Evolutionary conservation across 2,888 invertebrate species (phyloP), one percentile per base, ranked within the genome.

Genomic region (Phortica okadai): DNA sequence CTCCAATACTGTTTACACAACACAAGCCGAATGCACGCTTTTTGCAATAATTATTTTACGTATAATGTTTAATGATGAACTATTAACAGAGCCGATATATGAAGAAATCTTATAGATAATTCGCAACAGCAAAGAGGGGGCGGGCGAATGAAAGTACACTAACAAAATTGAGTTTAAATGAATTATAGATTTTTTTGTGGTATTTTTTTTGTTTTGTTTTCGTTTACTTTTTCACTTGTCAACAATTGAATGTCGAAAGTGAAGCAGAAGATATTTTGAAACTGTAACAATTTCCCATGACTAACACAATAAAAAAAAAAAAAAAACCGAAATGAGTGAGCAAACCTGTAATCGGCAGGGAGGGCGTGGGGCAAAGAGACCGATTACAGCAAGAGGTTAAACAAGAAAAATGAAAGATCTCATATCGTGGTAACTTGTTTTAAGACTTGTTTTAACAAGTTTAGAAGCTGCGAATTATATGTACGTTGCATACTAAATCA

Each of bases 251-350:
- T 42, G n/a, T 67, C 42, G 21, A 42, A 42, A 41, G n/a, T 1
- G 62, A 62, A 16, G 62, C 6, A 62, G 25, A 62, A 66, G 66
- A 66, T 21, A 77, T 84, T 82, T 83, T 78, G 85, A 87, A 85
- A 85, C 79, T 85, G 81, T 88, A 85, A 84, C 85, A 88, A 84
- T 85, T 85, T 85, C 85, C 85, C 85, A 85, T 87, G 85, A 85
- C 85, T 81, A 74, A 73, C 76, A 82, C 76, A 74, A 80, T 81
- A 79, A 84, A 80, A 81, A 83, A 16, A 80, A 81, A 83, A 16
- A 21, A 54, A 70, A 21, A 69, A 5, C 6, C 69, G 41, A 33
- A 69, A 8, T 4, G 2, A 69, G 21, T 6, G 45, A 50, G 50
- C 14, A 59, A 59, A 21, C 11, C 8, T 8, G 14, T 1, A 10